phyloP scores from a whole-genome alignment of 64 coral and sea anemone species.

The Porites australiensis region DNA sequence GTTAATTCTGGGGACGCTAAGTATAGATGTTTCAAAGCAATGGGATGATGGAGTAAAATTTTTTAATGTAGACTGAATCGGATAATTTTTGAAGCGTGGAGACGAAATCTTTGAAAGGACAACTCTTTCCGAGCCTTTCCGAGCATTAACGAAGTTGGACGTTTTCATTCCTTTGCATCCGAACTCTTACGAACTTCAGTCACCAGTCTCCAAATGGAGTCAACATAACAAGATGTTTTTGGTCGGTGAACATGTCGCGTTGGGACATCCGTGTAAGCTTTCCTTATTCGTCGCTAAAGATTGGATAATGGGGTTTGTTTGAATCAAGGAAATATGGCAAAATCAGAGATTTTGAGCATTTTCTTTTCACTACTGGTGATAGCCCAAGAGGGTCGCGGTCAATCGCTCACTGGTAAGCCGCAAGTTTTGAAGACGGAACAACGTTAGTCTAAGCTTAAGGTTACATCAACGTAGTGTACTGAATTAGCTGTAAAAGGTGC shows the following conservation, averaged over 20 bases:
- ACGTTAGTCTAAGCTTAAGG: too few relatives aligned
- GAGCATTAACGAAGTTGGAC: constrained; percentile 3
- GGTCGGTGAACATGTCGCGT: not conserved
- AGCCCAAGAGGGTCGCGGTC: not conserved
- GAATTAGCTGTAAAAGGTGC: too few relatives aligned
- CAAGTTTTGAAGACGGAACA: not conserved
- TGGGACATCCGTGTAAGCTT: not conserved
- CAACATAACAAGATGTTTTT: not conserved
- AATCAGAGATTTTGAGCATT: not conserved
- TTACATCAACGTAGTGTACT: too few relatives aligned
- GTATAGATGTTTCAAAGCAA: too few relatives aligned
- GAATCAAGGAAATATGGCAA: not conserved
- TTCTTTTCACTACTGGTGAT: not conserved
- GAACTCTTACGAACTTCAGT: not conserved
- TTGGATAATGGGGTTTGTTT: not conserved
- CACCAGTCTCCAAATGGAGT: not conserved
- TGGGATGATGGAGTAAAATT: too few relatives aligned
- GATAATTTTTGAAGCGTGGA: not conserved
- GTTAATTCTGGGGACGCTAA: not conserved
- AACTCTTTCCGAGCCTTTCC: constrained; percentile 6
- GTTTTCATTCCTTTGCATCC: constrained; percentile 40
- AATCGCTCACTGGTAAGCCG: constrained; percentile 39
- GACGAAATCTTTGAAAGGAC: not conserved
- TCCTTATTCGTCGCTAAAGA: not conserved
- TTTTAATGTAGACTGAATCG: not conserved